These are phyloP conservation scores for Drosophila buzzatii DNA, from an alignment of 2,888 invertebrate species.

Conservation along the genomic window DNA sequence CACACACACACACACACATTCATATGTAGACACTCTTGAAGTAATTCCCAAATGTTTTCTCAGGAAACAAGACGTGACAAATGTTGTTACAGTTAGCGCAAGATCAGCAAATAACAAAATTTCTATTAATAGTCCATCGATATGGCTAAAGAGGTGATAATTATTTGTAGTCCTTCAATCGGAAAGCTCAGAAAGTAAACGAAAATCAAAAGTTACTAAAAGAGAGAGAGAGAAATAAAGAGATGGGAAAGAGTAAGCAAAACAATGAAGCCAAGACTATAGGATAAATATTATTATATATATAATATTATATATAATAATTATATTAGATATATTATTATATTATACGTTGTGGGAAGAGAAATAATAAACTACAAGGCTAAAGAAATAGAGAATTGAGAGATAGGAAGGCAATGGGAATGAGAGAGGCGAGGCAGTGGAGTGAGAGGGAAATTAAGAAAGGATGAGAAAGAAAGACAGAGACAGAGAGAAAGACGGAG, in stretches of 20 bases:
- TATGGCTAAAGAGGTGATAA: slow-evolving; percentile 7
- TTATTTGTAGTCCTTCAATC: neutral
- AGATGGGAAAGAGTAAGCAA: neutral
- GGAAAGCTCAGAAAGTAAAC: neutral
- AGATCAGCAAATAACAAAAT: slow-evolving; percentile 31
- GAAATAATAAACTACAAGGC: neutral
- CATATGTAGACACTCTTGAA: neutral
- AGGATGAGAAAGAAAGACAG: neutral
- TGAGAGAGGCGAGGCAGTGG: too few species aligned
- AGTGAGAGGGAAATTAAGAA: neutral
- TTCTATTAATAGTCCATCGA: slow-evolving; percentile 26
- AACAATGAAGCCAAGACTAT: too few species aligned
- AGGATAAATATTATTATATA: too few species aligned
- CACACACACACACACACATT: neutral
- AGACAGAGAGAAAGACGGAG: neutral
- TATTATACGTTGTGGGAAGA: too few species aligned
- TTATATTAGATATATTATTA: too few species aligned
- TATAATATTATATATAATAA: too few species aligned
- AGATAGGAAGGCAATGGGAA: too few species aligned
- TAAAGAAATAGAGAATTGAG: too few species aligned
- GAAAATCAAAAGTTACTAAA: neutral
- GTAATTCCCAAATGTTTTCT: slow-evolving; percentile 10
- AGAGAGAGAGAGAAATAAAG: neutral
- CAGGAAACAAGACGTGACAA: slow-evolving; percentile 40
- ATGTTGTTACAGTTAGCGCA: slow-evolving; percentile 27